Percentiles rank a stretch among this genome's conserved stretches.
Evolutionary conservation across 2,888 invertebrate genomes (phyloP).

Genomic region (Monopis laevigella): DNA sequence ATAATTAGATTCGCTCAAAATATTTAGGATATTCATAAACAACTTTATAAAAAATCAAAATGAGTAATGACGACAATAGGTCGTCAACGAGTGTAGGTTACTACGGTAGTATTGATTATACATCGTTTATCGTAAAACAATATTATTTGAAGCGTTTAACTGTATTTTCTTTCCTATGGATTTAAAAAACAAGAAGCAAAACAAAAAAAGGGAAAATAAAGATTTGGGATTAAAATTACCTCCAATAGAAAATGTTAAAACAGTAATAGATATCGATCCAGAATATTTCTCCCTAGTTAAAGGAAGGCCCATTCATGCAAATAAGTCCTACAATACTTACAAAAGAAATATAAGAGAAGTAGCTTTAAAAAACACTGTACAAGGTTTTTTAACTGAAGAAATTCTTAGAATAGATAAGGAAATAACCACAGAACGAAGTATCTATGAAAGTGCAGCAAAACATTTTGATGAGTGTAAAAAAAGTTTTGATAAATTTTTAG

Average conservation of each 20-base stretch:
- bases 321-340: slow-evolving; percentile 63
- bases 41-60: too few species aligned
- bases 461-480: slow-evolving; percentile 52
- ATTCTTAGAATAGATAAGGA: slow-evolving; percentile 49
- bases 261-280: slow-evolving; percentile 71
- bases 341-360: slow-evolving; percentile 56
- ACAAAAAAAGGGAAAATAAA: slow-evolving; percentile 20
- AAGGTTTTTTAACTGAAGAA: slow-evolving; percentile 48
- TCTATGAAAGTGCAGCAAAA: slow-evolving; percentile 40
- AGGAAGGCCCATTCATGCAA: slow-evolving; percentile 67
- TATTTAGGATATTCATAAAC: too few species aligned
- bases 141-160: too few species aligned
- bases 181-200: slow-evolving; percentile 1
- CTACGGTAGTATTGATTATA: slow-evolving; percentile 41
- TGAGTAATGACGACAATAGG: too few species aligned
- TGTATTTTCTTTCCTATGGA: slow-evolving; percentile 3
- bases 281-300: slow-evolving; percentile 69
- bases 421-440: slow-evolving; percentile 42
- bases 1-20: too few species aligned
- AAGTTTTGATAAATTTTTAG: slow-evolving; percentile 56
- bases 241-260: slow-evolving; percentile 44
- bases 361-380: slow-evolving; percentile 42
- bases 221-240: slow-evolving; percentile 45
- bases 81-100: too few species aligned
- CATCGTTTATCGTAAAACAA: too few species aligned